Evolutionary conservation across 2,888 invertebrate species (phyloP), one percentile per base, ranked within the genome.

Genomic region (Oegoconia quadripuncta): DNA sequence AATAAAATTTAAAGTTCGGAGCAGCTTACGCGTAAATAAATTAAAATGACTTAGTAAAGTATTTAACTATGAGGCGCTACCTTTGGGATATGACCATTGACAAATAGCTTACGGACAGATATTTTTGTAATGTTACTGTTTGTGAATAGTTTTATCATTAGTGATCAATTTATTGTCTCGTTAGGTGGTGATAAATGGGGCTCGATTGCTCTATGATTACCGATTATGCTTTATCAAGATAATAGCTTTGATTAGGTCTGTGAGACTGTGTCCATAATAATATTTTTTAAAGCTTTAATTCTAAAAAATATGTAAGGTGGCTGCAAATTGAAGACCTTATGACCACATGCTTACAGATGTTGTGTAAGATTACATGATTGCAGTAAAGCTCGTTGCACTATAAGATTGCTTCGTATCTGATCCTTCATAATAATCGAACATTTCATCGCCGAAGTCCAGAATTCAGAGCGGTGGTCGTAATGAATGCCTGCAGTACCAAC

Each of bases 161-260:
- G 68, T 68, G 73, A 78, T 78, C 78, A 76, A 78, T 80, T 84
- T 76, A 80, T 82, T 73, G 70, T 69, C 73, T 83, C 76, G 74
- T 84, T 83, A 82, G 69, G 55, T 55, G 47, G 65, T 75, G 71
- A 82, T 78, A 75, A 78, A 84, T 82, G 70, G 52, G 59, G 60
- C 63, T 65, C 64, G 70, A 78, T 77, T 68, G 66, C 59, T 74
- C 61, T 65, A 60, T 73, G 80, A 78, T 80, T 75, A 80, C n/a
- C n/a, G n/a, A n/a, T 80, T 76, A 77, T 74, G 60, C 63, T 82
- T 72, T 64, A 76, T 79, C 74, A 74, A 66, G 68, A 73, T 79
- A 64, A 72, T 64, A 57, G 61, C 54, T 58, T 59, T 65, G 69
- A 79, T 81, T 75, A 74, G 61, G 63, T 60, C 66, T 69, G 66